Base-by-base conservation (phyloP, 1,140 invertebrate genomes). In the Drosophila micromelanica region DNA sequence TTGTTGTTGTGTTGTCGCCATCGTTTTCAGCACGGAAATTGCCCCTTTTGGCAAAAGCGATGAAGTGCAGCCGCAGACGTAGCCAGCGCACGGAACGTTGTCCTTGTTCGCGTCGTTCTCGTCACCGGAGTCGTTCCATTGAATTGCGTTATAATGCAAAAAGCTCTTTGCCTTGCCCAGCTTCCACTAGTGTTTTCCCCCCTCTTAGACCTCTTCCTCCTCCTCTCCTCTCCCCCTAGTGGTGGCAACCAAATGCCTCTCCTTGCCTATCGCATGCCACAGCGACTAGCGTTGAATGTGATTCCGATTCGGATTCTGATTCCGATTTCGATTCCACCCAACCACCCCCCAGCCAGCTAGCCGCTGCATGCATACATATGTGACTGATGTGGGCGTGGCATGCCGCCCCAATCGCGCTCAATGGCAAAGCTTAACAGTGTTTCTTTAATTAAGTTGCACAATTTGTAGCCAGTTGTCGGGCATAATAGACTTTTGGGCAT, bases 391-490 rank as follows among this genome's bases (percentile, higher is more conserved):
- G 56, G 56, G 64, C 51, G 42, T 55, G 52, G 27, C 9, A 11
- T 43, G 32, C 20, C 40, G 15, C 27, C 35, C 45, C 9, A 59
- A 40, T 30, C 40, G 38, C 65, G 60, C 81, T 86, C 81, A 80
- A 87, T 86, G 78, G 87, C 82, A 72, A 76, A 84, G 73, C 87
- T 76, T 84, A 86, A 89, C 84, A 87, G 76, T 76, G 80, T 80
- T 87, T 84, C 84, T 87, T 87, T 87, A 87, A 87, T 87, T 87
- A 89, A 87, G 84, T 87, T 84, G 76, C 55, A 80, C 84, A 87
- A 87, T 89, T 89, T 87, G 84, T 89, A 71, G 84, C 75, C 80
- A 80, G 79, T 84, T 81, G 84, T 68, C 65, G 73, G 73, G 32
- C 56, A 69, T 73, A 73, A 73, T 73, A 61, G 49, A 60, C 57